These are phyloP conservation scores for Dryoscopus gambensis DNA, from an alignment of 2,113 vertebrate genomes.

Conservation along the genomic window DNA sequence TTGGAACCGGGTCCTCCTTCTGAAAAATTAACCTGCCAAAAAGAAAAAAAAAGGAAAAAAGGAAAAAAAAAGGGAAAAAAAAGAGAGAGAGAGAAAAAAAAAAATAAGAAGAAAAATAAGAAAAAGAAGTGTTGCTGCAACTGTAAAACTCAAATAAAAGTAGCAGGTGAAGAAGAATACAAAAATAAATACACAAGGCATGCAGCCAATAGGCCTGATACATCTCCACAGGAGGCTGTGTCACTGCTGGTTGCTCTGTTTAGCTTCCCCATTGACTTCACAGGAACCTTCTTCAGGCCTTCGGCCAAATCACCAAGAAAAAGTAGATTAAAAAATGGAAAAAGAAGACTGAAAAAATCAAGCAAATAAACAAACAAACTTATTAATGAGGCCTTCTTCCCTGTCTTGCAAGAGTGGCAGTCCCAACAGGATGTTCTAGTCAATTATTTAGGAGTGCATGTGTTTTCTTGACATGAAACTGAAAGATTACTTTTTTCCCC, in stretches of 20 bases:
- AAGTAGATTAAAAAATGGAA: neutral
- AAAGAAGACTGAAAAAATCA: neutral
- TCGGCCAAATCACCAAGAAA: neutral
- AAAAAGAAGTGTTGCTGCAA: neutral
- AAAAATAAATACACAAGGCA: constrained; percentile 15
- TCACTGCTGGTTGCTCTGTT: neutral
- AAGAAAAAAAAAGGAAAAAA: neutral
- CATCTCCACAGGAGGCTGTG: neutral
- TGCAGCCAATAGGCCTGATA: neutral
- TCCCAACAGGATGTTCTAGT: constrained; percentile 60
- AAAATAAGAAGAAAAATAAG: constrained; percentile 46
- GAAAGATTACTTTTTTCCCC: constrained; percentile 7
- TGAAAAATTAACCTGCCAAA: constrained; percentile 91
- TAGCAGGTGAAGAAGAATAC: neutral
- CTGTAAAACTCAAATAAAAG: neutral
- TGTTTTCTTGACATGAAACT: constrained; percentile 33
- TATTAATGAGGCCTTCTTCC: constrained; percentile 17
- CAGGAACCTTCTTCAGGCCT: neutral
- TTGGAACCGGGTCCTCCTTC: constrained; percentile 97
- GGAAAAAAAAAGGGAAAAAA: accelerated
- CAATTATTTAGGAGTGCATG: constrained; percentile 64
- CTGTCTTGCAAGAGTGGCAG: constrained; percentile 15
- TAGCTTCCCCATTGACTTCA: constrained; percentile 4
- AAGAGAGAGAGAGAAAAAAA: accelerated
- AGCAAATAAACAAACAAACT: neutral